A percentile compares a stretch with the other conserved stretches of the same genome.
phyloP scores from a whole-genome alignment of 1,140 invertebrate genomes.

The Tetranychus urticae region DNA sequence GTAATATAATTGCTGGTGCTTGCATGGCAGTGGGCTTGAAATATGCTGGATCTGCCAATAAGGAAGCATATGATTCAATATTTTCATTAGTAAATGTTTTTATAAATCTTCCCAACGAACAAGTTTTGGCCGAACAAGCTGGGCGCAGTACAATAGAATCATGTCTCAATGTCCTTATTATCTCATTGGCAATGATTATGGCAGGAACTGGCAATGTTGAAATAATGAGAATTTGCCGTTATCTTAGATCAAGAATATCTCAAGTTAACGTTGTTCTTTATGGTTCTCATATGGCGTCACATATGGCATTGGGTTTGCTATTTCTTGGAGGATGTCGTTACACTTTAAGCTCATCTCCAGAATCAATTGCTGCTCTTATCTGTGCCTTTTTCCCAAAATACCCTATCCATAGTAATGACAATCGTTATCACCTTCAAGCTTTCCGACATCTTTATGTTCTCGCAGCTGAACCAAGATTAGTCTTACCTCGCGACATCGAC shows the following conservation, averaged over 20 bases:
- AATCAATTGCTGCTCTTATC: constrained; percentile 60
- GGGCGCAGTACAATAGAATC: constrained; percentile 71
- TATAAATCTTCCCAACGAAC: constrained; percentile 7
- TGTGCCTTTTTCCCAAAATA: constrained; percentile 90
- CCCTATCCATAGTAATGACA: constrained; percentile 83
- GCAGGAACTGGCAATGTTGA: constrained; percentile 71
- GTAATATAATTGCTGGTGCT: constrained; percentile 78
- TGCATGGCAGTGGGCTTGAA: constrained; percentile 79
- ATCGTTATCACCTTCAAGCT: constrained; percentile 83
- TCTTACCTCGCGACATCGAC: constrained; percentile 63
- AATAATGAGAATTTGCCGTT: constrained; percentile 58
- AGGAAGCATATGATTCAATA: constrained; percentile 48
- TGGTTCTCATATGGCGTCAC: constrained; percentile 75
- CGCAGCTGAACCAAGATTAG: constrained; percentile 59
- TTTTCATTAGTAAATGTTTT: constrained; percentile 17
- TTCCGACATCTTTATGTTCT: constrained; percentile 83
- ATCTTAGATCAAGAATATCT: constrained; percentile 39
- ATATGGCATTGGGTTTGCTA: constrained; percentile 71
- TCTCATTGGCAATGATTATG: constrained; percentile 68
- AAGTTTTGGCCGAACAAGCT: constrained; percentile 46
- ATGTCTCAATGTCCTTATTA: constrained; percentile 54
- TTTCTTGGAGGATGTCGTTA: constrained; percentile 68
- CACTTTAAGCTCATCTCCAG: constrained; percentile 55
- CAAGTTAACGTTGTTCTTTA: constrained; percentile 39
- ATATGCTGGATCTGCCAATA: constrained; percentile 72